phyloP scores from a whole-genome alignment of 1,140 invertebrate species.

The Latrodectus geometricus region DNA sequence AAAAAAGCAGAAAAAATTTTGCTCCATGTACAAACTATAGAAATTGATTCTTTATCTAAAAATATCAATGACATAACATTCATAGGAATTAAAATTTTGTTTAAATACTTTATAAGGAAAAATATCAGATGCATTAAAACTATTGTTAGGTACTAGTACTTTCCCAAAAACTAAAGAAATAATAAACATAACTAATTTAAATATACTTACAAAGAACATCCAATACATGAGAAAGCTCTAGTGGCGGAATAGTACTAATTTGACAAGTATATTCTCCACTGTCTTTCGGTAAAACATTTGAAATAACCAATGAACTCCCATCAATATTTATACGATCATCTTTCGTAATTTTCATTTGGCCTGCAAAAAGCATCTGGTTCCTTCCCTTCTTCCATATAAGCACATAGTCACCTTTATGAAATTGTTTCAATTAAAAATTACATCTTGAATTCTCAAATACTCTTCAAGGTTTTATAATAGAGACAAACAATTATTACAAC shows the following conservation, averaged over 20 bases:
- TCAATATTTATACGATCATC: constrained; percentile 38
- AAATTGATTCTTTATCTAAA: too few species aligned
- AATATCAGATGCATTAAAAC: too few species aligned
- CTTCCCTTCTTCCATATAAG: constrained; percentile 51
- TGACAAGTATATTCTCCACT: constrained; percentile 54
- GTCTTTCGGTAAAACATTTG: constrained; percentile 41
- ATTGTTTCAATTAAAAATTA: neutral
- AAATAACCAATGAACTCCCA: constrained; percentile 26
- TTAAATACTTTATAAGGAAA: too few species aligned
- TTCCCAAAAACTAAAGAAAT: too few species aligned
- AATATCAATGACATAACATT: too few species aligned
- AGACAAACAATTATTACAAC: neutral
- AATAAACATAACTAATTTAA: too few species aligned
- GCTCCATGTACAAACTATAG: neutral
- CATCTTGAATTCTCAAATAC: neutral
- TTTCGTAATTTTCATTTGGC: constrained; percentile 36
- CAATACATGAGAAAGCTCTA: constrained; percentile 44
- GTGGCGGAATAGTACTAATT: constrained; percentile 53
- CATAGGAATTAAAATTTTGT: too few species aligned
- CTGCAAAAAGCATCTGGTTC: constrained; percentile 45
- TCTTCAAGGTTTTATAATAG: neutral
- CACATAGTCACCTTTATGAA: constrained; percentile 49
- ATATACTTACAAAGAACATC: constrained; percentile 59
- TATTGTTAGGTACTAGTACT: too few species aligned
- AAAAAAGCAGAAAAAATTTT: neutral